These are phyloP conservation scores for Scaptomyza polygonia DNA, from an alignment of 2,888 invertebrate species.

Conservation along the genomic window DNA sequence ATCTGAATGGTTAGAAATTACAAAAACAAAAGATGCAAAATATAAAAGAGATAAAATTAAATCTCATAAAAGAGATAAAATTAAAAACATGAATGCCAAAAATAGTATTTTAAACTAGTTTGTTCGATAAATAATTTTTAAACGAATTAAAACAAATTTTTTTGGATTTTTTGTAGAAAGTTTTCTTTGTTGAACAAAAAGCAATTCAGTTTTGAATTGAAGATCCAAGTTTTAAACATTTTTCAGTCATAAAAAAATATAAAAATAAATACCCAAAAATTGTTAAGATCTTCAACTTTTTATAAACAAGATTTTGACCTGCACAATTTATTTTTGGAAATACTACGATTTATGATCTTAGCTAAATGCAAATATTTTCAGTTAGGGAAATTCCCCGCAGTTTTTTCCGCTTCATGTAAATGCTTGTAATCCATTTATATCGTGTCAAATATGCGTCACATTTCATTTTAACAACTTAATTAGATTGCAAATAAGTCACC, in stretches of 20 bases:
- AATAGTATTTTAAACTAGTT: neutral
- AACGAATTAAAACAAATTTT: no score
- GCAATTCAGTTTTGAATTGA: no score
- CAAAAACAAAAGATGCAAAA: neutral
- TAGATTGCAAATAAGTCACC: constrained; percentile 70
- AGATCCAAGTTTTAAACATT: no score
- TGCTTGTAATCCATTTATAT: constrained; percentile 43
- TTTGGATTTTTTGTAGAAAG: no score
- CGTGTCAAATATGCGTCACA: constrained; percentile 64
- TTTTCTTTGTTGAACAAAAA: no score
- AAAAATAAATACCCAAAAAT: no score
- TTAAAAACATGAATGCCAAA: neutral
- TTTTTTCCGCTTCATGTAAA: neutral
- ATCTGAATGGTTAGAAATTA: constrained; percentile 13
- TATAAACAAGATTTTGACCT: no score
- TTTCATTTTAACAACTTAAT: constrained; percentile 75
- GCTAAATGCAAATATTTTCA: neutral
- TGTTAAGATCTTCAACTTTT: no score
- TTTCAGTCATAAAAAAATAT: neutral
- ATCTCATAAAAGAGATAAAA: no score
- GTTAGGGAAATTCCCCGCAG: neutral
- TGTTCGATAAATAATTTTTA: no score
- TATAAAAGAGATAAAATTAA: neutral
- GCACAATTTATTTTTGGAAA: no score
- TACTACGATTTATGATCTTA: no score